Percentiles rank a stretch among this genome's conserved stretches.
Conservation (phyloP, 1,140 invertebrate genomes). For the Berghia stephanieae region DNA sequence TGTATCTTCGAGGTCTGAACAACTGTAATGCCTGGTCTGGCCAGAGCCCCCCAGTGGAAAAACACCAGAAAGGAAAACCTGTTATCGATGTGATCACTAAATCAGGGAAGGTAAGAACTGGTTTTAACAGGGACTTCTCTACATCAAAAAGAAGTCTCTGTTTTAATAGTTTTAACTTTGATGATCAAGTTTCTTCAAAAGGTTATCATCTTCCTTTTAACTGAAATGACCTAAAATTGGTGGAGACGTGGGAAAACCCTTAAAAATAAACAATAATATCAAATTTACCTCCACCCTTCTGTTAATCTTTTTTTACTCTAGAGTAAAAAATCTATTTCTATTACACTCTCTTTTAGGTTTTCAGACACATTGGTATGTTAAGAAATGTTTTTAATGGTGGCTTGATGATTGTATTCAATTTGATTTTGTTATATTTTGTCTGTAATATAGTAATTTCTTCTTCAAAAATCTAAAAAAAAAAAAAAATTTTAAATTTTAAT, state of each 20-base stretch:
- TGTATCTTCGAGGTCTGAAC: conserved; percentile 82
- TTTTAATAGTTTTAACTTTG: background rate
- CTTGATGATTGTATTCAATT: too few species aligned
- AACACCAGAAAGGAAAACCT: conserved; percentile 92
- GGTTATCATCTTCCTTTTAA: background rate
- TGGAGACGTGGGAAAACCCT: background rate
- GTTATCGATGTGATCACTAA: conserved; percentile 72
- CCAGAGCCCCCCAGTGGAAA: conserved; percentile 88
- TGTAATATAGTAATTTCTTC: too few species aligned
- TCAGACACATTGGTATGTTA: too few species aligned
- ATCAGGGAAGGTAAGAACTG: conserved; percentile 59
- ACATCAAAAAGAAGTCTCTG: background rate
- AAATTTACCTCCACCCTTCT: background rate
- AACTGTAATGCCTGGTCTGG: conserved; percentile 84
- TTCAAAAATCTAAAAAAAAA: too few species aligned
- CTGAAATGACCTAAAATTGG: too few species aligned
- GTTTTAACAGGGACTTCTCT: too few species aligned
- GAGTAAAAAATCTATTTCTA: too few species aligned
- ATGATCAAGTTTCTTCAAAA: background rate
- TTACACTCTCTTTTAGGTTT: too few species aligned
- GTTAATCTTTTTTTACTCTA: background rate
- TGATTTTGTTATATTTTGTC: too few species aligned
- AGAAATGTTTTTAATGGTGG: too few species aligned
- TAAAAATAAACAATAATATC: background rate
- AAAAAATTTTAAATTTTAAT: too few species aligned